These are phyloP conservation scores for Hydractinia echinata DNA, from an alignment of 30 jellyfish, hydroid and myxozoan species.

Conservation along the genomic window DNA sequence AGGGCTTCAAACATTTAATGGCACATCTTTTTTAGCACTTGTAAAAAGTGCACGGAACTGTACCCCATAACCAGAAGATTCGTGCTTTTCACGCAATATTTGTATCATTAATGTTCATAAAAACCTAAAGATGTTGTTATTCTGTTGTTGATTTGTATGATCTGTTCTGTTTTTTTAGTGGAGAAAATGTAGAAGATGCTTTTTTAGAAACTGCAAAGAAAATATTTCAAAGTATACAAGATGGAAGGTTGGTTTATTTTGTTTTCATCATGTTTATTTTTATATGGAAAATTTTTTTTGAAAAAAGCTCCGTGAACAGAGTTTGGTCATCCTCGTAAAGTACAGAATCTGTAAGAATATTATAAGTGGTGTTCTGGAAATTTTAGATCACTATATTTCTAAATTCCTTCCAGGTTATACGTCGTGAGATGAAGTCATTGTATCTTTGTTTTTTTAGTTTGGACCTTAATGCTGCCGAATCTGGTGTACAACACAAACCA, in stretches of 20 bases:
- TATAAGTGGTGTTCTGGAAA: too few species aligned
- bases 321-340: not conserved
- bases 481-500: constrained; percentile 99
- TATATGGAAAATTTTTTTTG: too few species aligned
- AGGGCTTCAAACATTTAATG: too few species aligned
- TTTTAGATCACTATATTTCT: too few species aligned
- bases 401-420: too few species aligned
- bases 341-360: too few species aligned
- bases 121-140: not conserved
- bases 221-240: constrained; percentile 95
- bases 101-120: not conserved
- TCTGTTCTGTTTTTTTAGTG: constrained; percentile 45
- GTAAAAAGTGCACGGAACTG: too few species aligned
- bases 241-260: constrained; percentile 78
- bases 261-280: not conserved
- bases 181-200: constrained; percentile 98
- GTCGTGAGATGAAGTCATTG: not conserved
- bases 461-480: constrained; percentile 97
- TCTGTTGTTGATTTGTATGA: not conserved
- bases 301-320: too few species aligned
- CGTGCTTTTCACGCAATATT: too few species aligned
- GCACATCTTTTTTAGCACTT: too few species aligned
- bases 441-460: constrained; percentile 43
- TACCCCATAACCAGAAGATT: too few species aligned
- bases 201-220: constrained; percentile 95